phyloP scores from a whole-genome alignment of 1,140 invertebrate species.

The Polypedilum vanderplanki region DNA sequence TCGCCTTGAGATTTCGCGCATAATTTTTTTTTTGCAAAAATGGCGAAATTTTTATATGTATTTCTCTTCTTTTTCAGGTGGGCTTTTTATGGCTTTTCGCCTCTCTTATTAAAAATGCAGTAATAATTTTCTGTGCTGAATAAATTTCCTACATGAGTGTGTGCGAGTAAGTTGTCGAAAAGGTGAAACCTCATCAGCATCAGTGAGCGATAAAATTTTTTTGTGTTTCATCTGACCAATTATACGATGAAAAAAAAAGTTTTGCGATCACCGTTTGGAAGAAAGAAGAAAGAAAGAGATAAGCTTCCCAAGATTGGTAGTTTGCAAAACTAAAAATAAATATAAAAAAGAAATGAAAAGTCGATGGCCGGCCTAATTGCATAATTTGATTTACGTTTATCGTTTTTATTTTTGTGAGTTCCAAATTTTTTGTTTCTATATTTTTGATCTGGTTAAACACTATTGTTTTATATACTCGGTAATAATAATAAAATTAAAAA shows the following conservation, averaged over 20 bases:
- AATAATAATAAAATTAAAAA: slow-evolving; percentile 15
- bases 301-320: background rate
- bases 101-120: slow-evolving; percentile 23
- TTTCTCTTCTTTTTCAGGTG: slow-evolving; percentile 9
- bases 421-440: background rate
- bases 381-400: slow-evolving; percentile 24
- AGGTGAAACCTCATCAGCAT: slow-evolving; percentile 28
- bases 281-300: background rate
- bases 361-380: slow-evolving; percentile 22
- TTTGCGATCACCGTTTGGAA: slow-evolving; percentile 8
- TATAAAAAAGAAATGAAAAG: background rate
- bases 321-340: background rate
- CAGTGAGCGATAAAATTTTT: background rate
- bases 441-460: background rate
- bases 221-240: background rate
- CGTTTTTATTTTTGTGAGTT: background rate
- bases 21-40: slow-evolving; percentile 8
- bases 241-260: background rate
- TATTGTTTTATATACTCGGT: background rate
- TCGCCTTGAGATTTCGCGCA: slow-evolving; percentile 6
- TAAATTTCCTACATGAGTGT: background rate
- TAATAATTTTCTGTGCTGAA: background rate
- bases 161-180: background rate
- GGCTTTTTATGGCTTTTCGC: background rate
- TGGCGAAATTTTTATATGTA: slow-evolving; percentile 1